phyloP scores from a whole-genome alignment of 2,797 vertebrate genomes.

The Bryconaethiops microstoma region DNA sequence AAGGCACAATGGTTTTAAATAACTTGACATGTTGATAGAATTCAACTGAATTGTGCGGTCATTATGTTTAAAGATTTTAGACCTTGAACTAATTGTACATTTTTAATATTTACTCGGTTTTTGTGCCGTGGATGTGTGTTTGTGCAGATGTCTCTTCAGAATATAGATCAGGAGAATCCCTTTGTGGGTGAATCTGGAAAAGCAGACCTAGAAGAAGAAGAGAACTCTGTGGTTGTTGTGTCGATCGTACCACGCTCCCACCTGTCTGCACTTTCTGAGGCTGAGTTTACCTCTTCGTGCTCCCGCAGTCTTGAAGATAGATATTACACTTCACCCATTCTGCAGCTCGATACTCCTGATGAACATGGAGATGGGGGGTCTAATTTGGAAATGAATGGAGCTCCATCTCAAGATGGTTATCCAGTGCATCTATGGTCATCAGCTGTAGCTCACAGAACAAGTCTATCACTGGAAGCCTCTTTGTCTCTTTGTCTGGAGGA shows the following conservation, averaged over 20 bases:
- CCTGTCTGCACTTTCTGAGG: neutral
- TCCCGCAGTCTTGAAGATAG: conserved; percentile 9
- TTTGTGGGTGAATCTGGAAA: neutral
- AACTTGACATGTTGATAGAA: too few species aligned
- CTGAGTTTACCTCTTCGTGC: conserved; percentile 5
- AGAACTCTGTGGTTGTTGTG: conserved; percentile 26
- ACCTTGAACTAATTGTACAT: neutral
- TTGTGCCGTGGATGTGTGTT: neutral
- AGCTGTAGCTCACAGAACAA: neutral
- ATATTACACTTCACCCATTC: conserved; percentile 38
- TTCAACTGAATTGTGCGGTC: neutral
- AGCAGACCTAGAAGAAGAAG: conserved; percentile 9
- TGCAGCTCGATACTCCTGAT: neutral
- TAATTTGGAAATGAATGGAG: conserved; percentile 32
- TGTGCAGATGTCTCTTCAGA: conserved; percentile 56
- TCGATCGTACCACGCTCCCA: conserved; percentile 48
- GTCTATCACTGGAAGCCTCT: neutral
- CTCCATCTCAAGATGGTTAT: neutral
- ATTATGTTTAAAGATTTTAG: too few species aligned
- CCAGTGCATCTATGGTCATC: conserved; percentile 12
- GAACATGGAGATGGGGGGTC: conserved; percentile 44
- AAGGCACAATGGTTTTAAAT: too few species aligned
- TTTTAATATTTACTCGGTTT: neutral
- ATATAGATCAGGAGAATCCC: conserved; percentile 39
- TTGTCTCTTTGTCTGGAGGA: neutral